Evolutionary conservation across 2,113 vertebrate species (phyloP), one percentile per base, ranked within the genome.

Genomic region (Vulpes ferrilata): DNA sequence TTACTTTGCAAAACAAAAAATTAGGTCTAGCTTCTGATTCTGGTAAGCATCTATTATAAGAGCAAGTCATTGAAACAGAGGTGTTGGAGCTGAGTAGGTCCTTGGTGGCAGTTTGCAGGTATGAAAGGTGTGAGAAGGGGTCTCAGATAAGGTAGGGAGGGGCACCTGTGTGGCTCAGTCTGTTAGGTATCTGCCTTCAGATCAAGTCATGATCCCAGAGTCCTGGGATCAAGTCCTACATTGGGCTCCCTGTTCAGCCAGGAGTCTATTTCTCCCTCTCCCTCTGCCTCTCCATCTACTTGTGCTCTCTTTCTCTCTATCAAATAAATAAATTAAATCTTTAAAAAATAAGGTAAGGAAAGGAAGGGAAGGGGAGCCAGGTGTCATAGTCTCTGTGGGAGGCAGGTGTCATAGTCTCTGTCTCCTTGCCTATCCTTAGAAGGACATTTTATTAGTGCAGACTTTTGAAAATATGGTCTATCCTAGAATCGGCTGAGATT

Each of bases 1-100:
- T 69, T 73, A 73, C 20, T 60, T 96, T 85, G 88, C 84, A 59
- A 13, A 96, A 90, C 48, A 59, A 74, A 90, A 85, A 86, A 22
- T 65, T 35, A 82, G 20, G 17, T 88, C 60, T 69, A 71, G 67
- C 27, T 85, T 82, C 57, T 79, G 25, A 69, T 86, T 89, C n/a
- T 55, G 57, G 65, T 9, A 55, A 86, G 43, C 5, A 64, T 86
- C 55, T 92, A 35, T 69, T 87, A 60, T 25, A 67, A 53, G 13
- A 87, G 69, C 22, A 67, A 73, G 19, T 25, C n/a, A 35, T 1
- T n/a, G 79, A 87, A 30, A 20, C 7, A 27, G 27, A 80, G 27
- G 5, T 65, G 8, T 51, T 91, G 82, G 30, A 57, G 60, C 23
- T n/a, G 3, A 67, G 25, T 55, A 30, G 20, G 32, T 15, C 43